Evolutionary conservation across 2,797 vertebrate genomes (phyloP).

Genomic region (Pseudotriccus pelzelni): DNA sequence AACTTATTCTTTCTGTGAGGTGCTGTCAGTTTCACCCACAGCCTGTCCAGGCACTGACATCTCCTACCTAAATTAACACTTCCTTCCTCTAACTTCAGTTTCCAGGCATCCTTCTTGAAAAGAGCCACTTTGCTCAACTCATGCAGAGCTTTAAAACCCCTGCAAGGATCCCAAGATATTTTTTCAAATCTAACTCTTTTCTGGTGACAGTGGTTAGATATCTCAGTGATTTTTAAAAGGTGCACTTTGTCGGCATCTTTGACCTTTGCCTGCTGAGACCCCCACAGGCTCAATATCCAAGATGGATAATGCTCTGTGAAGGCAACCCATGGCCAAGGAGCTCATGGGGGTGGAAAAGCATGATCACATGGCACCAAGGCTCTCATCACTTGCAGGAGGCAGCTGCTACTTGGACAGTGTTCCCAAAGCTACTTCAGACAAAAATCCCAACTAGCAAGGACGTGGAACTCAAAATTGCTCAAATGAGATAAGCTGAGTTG

Average conservation of each 20-base stretch:
- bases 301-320: rapidly evolving
- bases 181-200: not conserved
- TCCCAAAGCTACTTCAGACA: not conserved
- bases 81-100: constrained; percentile 13
- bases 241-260: not conserved
- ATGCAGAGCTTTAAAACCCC: not conserved
- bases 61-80: not conserved
- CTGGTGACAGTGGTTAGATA: not conserved
- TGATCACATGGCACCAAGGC: not conserved
- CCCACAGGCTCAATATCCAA: not conserved
- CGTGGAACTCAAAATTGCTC: not conserved
- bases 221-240: not conserved
- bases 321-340: not conserved
- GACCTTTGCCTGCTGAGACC: not conserved
- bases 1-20: not conserved
- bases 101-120: not conserved
- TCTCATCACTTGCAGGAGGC: not conserved
- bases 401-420: not conserved
- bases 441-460: not conserved
- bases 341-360: not conserved
- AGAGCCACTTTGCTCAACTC: not conserved
- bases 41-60: not conserved
- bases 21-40: not conserved
- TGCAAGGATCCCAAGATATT: not conserved
- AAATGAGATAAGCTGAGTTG: rapidly evolving